A percentile compares a stretch with the other conserved stretches of the same genome.
Evolutionary conservation across 2,797 vertebrate species (phyloP).

Genomic region (Otus scops): DNA sequence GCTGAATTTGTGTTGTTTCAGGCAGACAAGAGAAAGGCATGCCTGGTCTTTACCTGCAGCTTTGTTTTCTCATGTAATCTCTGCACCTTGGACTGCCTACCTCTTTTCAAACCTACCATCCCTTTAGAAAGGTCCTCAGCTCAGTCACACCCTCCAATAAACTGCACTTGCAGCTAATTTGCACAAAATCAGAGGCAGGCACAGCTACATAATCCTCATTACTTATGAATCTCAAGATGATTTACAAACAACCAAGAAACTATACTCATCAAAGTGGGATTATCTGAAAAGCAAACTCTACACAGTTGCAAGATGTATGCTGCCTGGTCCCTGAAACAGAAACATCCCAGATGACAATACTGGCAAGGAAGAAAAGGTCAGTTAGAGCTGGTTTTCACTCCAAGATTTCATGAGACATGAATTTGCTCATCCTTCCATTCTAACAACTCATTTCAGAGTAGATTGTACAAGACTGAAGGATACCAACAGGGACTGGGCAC

Average conservation of each 20-base stretch:
- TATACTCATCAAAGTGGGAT: background rate
- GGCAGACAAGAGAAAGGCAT: background rate
- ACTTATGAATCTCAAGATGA: background rate
- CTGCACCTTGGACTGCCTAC: background rate
- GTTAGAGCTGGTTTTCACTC: background rate
- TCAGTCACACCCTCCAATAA: background rate
- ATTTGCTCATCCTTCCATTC: background rate
- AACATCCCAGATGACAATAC: background rate
- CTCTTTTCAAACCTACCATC: background rate
- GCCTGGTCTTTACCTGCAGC: background rate
- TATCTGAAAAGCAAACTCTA: background rate
- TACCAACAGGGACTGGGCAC: background rate
- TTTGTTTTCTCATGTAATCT: background rate
- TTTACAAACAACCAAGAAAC: background rate
- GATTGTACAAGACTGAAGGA: background rate
- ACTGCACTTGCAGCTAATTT: background rate
- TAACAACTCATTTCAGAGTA: background rate
- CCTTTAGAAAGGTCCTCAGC: background rate
- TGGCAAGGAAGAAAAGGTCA: conserved; percentile 3
- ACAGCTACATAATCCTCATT: background rate
- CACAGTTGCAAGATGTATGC: background rate
- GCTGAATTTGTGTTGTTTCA: background rate
- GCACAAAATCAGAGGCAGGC: background rate
- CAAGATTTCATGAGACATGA: background rate
- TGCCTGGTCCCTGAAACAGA: background rate